phyloP scores from a whole-genome alignment of 2,888 invertebrate species.

The Cheilosia soror region DNA sequence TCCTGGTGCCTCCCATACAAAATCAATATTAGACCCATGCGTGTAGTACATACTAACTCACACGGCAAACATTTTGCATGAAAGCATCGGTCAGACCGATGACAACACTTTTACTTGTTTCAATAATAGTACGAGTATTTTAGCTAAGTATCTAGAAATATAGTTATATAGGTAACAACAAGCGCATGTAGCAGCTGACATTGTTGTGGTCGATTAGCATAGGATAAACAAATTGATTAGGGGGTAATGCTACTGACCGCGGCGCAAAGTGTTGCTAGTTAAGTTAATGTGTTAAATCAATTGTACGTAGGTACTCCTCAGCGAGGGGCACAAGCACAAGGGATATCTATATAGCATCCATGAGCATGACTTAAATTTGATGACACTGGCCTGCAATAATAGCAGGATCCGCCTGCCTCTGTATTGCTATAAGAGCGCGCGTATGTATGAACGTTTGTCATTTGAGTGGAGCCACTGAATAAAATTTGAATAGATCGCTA shows the following conservation, averaged over 20 bases:
- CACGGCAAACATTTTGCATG: no score
- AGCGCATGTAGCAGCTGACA: slow-evolving; percentile 28
- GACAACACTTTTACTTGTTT: neutral
- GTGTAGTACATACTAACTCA: no score
- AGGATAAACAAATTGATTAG: slow-evolving; percentile 60
- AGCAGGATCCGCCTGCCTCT: neutral
- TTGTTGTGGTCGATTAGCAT: slow-evolving; percentile 39
- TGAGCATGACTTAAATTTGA: slow-evolving; percentile 5
- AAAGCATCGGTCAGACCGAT: no score
- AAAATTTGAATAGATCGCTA: slow-evolving; percentile 7
- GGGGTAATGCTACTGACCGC: slow-evolving; percentile 59
- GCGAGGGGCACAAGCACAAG: slow-evolving; percentile 4
- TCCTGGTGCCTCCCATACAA: no score
- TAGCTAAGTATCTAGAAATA: neutral
- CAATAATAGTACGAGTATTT: neutral
- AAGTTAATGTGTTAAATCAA: slow-evolving; percentile 68
- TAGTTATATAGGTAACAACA: neutral
- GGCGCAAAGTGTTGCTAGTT: slow-evolving; percentile 46
- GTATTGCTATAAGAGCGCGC: neutral
- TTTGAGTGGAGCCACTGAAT: slow-evolving; percentile 3
- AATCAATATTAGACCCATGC: no score
- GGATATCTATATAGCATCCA: neutral
- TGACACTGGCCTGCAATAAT: neutral
- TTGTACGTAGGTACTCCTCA: slow-evolving; percentile 31
- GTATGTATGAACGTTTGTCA: neutral